Base-by-base conservation (phyloP, 2,113 vertebrate species). In the Numenius arquata region DNA sequence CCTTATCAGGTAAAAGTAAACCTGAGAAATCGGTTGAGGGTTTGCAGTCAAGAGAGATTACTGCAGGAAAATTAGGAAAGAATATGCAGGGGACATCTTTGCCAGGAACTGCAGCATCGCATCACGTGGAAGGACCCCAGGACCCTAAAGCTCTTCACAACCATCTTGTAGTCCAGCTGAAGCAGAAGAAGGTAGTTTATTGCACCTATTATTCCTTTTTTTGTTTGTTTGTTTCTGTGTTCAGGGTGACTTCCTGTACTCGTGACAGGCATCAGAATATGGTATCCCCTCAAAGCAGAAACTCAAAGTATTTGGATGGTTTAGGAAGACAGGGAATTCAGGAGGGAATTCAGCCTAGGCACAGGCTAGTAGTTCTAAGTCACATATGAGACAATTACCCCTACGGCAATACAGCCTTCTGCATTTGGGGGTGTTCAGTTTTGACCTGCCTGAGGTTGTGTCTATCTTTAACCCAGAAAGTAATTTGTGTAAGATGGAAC, bases 101-200 rank as follows among this genome's bases (percentile, higher is more conserved):
- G 92, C 86, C 97, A 6, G 97, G 96, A 19, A 97, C 98, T 96
- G 97, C 95, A 59, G 56, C 88, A 40, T 90, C 88, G 0, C 85
- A 92, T 30, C 93, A 93, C 1, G 0, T 72, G 68, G 92, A 91
- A 25, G 83, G 81, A 58, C 21, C 65, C 6, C 68, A 85, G 30
- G 95, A 97, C 32, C 59, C 72, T 45, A 95, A 55, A 86, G 96
- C 86, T 66, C 95, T 98, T 67, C 98, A 92, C 52, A 96, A 58
- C 41, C 91, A 97, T 84, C 98, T 99, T 56, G 85, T 97, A 8
- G 65, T 96, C 6, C 98, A 99, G 77, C 98, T 99, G 73, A 98
- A 98, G 63, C 99, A 99, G 92, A 99, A 99, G 88, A 99, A 99
- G 99, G 99, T 99, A 16, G 94, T 52, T 83, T 76, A 2, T 68